A percentile compares a stretch with the other conserved stretches of the same genome.
These are phyloP conservation scores for Lydus trimaculatus DNA, from an alignment of 2,888 invertebrate species.

Conservation along the genomic window DNA sequence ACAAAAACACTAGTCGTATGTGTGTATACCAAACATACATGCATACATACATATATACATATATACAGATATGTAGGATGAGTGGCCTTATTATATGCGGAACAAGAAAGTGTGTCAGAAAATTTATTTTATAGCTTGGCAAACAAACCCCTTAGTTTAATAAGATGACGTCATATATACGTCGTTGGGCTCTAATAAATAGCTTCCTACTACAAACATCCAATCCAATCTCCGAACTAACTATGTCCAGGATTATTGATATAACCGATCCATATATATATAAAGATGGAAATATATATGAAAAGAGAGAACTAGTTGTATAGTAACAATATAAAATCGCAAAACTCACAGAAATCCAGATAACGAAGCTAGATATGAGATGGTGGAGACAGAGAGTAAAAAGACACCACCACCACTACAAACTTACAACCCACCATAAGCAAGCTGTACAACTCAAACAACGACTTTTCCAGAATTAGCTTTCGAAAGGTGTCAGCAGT, in stretches of 20 bases:
- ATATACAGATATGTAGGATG: constrained; percentile 26
- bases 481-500: constrained; percentile 35
- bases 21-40: background rate
- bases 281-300: background rate
- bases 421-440: constrained; percentile 23
- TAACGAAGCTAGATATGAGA: constrained; percentile 29
- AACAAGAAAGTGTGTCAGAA: constrained; percentile 55
- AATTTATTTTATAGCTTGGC: constrained; percentile 57
- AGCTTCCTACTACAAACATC: constrained; percentile 47
- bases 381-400: constrained; percentile 14
- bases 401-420: no score
- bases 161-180: constrained; percentile 55
- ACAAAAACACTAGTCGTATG: constrained; percentile 49
- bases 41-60: background rate
- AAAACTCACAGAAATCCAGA: constrained; percentile 24
- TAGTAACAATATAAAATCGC: constrained; percentile 22
- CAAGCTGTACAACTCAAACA: constrained; percentile 25
- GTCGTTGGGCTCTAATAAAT: constrained; percentile 52
- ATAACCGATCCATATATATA: constrained; percentile 24
- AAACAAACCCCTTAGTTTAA: constrained; percentile 55
- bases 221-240: constrained; percentile 48
- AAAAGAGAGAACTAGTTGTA: background rate
- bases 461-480: constrained; percentile 31
- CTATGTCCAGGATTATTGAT: constrained; percentile 47
- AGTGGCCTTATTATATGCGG: constrained; percentile 39